Base-by-base conservation (phyloP, 1,140 invertebrate genomes). In the Leptestheria dahalacensis region DNA sequence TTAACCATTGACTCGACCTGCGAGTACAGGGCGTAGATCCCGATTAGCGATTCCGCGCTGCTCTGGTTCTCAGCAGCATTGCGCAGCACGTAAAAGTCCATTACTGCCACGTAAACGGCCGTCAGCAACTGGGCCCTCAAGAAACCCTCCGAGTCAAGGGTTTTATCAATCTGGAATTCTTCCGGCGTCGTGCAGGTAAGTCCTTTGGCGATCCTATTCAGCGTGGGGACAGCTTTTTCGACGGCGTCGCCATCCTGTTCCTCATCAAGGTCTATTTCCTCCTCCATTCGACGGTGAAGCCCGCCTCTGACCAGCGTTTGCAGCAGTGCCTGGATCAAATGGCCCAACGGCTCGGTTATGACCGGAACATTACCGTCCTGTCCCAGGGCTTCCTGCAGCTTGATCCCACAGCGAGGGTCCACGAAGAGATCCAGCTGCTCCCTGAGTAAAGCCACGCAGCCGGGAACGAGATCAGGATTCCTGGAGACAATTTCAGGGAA, bases 181-280 rank as follows among this genome's bases (percentile, higher is more conserved):
- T 55, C 53, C 28, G 20, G 9, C 21, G 24, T 18, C 18, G 53
- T 29, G 6, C 33, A 10, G 53, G 53, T 18, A 20, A 55, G 12
- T 2, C 25, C 33, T 3, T 12, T n/a, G 26, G 21, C 9, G 2
- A 29, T 18, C 33, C 33, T 55, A 12, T 20, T 28, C 10, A 55
- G 6, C 33, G 25, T n/a, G 26, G 33, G 53, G 4, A 55, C 28
- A 11, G 26, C 53, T 15, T 29, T 12, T 11, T 55, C 53, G 12
- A 55, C 53, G 21, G 26, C 15, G n/a, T 55, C 53, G 26, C 33
- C 53, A 20, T n/a, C 33, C 12, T 55, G 26, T 55, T 55, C 53
- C 20, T 15, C 28, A n/a, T 55, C 33, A 4, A 33, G 26, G 12
- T 55, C 53, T 18, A 26, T 55, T n/a, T 55, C 53, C 33, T 55